Evolutionary conservation across 2,888 invertebrate species (phyloP).

Genomic region (Cantharis rustica): DNA sequence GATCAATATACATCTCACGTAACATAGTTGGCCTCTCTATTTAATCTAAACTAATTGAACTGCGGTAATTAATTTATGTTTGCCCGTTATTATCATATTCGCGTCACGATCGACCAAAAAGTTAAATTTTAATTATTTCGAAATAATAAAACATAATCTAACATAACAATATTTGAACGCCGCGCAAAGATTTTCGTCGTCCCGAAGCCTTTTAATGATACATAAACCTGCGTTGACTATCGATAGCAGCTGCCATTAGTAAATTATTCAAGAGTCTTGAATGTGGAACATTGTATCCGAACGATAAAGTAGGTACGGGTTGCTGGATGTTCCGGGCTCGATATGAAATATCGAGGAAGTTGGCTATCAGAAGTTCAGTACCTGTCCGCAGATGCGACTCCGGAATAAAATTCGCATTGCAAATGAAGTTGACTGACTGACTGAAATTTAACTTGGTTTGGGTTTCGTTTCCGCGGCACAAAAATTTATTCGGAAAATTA

Average conservation of each 20-base stretch:
- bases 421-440: conserved; percentile 18
- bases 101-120: neutral
- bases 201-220: neutral
- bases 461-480: conserved; percentile 10
- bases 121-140: neutral
- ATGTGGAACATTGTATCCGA: conserved; percentile 30
- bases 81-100: neutral
- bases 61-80: conserved; percentile 4
- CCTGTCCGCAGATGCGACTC: conserved; percentile 29
- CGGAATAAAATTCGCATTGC: conserved; percentile 31
- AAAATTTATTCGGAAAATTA: conserved; percentile 26
- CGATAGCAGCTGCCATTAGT: conserved; percentile 26
- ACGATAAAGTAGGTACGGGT: conserved; percentile 27
- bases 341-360: conserved; percentile 35
- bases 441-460: neutral
- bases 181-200: neutral
- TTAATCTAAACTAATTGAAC: conserved; percentile 1
- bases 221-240: neutral
- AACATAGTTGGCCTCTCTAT: conserved; percentile 6
- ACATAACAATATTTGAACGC: neutral
- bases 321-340: conserved; percentile 20
- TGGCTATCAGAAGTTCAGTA: conserved; percentile 17
- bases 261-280: conserved; percentile 32
- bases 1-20: conserved; percentile 5
- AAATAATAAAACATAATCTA: neutral